Evolutionary conservation across 2,797 vertebrate genomes (phyloP).

Genomic region (Eulemur albifrons): DNA sequence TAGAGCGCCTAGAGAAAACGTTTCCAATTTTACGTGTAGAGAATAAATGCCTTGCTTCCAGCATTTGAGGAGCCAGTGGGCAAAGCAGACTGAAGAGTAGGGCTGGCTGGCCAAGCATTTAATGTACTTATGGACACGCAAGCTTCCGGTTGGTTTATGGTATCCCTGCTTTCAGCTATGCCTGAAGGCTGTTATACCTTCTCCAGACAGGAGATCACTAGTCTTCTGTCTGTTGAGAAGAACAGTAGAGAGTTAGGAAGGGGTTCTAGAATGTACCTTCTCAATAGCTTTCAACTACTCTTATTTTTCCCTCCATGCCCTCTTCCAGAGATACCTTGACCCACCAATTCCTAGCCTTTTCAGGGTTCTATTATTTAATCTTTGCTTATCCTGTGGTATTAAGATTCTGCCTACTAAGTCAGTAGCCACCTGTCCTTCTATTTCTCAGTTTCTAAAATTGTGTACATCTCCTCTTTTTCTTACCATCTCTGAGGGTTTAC

Average conservation of each 20-base stretch:
- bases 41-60: neutral
- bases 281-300: neutral
- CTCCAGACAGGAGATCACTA: neutral
- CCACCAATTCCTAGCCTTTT: neutral
- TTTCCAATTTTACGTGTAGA: neutral
- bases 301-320: neutral
- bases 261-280: neutral
- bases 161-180: neutral
- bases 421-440: neutral
- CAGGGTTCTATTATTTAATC: neutral
- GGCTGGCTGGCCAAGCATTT: neutral
- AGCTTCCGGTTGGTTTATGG: neutral
- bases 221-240: neutral
- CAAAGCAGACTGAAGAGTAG: neutral
- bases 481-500: neutral
- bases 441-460: constrained; percentile 8
- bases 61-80: neutral
- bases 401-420: neutral
- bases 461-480: constrained; percentile 12
- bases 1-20: neutral
- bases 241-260: neutral
- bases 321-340: neutral
- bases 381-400: neutral
- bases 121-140: neutral
- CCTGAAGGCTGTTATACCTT: neutral